Evolutionary conservation across 2,888 invertebrate genomes (phyloP), one percentile per base, ranked within the genome.

Genomic region (Spodoptera picta): DNA sequence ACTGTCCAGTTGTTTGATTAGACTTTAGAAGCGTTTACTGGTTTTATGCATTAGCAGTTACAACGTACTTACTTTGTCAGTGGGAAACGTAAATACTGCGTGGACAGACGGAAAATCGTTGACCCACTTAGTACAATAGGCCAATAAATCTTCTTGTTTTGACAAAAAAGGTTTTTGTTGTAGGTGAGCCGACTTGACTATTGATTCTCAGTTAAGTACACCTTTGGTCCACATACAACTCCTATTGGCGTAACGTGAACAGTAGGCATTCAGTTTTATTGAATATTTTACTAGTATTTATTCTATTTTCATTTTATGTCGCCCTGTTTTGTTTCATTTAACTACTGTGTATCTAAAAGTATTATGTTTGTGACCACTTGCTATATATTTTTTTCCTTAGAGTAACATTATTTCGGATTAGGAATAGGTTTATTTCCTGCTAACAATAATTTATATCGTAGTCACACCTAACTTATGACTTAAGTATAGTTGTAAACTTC

Each of bases 121-220:
- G 92, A 90, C 92, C 92, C 75, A 92, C 87, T 86, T 90, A 73
- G 74, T 76, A 92, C 92, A 93, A 93, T 91, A 83, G 87, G 77
- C 77, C 83, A 86, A 92, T 92, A 92, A 93, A 92, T 92, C 89
- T 88, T 83, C 82, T 79, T 82, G 85, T 86, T 86, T 85, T 87
- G 85, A 89, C 87, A 84, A 91, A 91, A 89, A 89, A 88, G 85
- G 71, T 68, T 83, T 83, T 83, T 77, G 77, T 75, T 81, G 81
- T 80, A 75, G 74, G 74, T 77, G 76, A 77, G 80, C 77, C 72
- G 65, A 69, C 73, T 74, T 71, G 60, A 55, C 80, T 73, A 79
- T 79, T 84, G 79, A 79, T 73, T 79, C 77, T 80, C 66, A 73
- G 78, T 83, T 77, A 66, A 75, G 64, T 76, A 62, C 69, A 60